Conservation (phyloP, 2,113 vertebrate genomes). For the Onychostruthus taczanowskii region DNA sequence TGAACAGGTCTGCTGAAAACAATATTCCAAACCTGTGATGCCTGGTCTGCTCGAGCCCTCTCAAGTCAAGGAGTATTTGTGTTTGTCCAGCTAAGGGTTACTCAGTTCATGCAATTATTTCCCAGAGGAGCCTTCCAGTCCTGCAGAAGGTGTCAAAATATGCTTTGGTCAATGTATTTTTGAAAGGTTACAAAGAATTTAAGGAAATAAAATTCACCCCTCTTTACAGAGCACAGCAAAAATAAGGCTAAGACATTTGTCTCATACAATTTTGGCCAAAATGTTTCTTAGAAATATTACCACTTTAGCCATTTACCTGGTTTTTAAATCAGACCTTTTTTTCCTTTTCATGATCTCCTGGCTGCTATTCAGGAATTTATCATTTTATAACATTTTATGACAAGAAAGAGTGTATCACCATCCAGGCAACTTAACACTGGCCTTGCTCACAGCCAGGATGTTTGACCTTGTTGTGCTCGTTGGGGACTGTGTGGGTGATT, state of each 20-base stretch:
- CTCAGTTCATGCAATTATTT: background rate
- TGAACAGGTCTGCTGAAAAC: background rate
- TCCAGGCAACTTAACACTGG: background rate
- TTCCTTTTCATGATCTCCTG: background rate
- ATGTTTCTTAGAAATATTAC: background rate
- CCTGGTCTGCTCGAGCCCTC: background rate
- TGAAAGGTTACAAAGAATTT: background rate
- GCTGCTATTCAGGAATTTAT: constrained; percentile 5
- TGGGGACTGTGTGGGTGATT: background rate
- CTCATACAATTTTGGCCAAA: background rate
- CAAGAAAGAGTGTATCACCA: background rate
- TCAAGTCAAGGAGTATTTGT: background rate
- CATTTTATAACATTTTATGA: constrained; percentile 13
- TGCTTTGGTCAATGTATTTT: background rate
- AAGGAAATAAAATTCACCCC: background rate
- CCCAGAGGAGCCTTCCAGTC: background rate
- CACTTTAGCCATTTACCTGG: background rate
- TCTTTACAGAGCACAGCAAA: background rate
- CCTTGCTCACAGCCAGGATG: background rate
- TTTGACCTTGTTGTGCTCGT: background rate
- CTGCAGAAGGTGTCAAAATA: background rate
- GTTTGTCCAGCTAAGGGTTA: background rate
- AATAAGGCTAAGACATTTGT: background rate
- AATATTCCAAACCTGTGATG: background rate
- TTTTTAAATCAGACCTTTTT: background rate